These are phyloP conservation scores for Pelagia noctiluca DNA, from an alignment of 30 jellyfish, hydroid and myxozoan genomes.

Conservation along the genomic window DNA sequence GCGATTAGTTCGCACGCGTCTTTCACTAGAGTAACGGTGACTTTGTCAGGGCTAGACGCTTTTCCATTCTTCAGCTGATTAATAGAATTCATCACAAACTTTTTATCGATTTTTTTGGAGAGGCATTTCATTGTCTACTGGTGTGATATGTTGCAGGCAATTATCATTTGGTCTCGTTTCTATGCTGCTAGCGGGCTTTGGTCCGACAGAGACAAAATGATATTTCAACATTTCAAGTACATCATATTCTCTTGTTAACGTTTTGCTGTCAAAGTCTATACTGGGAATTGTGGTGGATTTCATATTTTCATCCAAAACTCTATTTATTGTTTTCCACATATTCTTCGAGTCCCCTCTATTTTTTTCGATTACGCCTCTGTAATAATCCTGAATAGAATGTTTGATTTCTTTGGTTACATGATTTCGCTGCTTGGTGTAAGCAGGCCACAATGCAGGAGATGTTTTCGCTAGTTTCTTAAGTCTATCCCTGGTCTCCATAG, in stretches of 20 bases:
- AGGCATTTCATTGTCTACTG: constrained; percentile 52
- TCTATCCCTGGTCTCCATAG: constrained; percentile 27
- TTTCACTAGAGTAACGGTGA: too few species aligned
- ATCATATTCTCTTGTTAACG: constrained; percentile 26
- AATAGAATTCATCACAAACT: constrained; percentile 30
- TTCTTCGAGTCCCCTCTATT: constrained; percentile 18
- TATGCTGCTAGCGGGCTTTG: constrained; percentile 58
- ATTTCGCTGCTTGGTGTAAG: constrained; percentile 39
- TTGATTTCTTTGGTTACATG: constrained; percentile 4
- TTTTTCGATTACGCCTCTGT: constrained; percentile 5
- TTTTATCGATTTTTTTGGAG: constrained; percentile 37
- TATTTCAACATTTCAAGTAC: constrained; percentile 6
- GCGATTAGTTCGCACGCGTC: too few species aligned
- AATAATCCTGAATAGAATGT: constrained; percentile 32
- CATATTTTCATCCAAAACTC: constrained; percentile 17
- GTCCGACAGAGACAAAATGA: constrained; percentile 48
- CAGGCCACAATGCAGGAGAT: constrained; percentile 35
- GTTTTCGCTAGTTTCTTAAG: constrained; percentile 13
- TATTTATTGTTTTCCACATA: constrained; percentile 34
- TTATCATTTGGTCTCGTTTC: constrained; percentile 67
- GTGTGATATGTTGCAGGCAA: constrained; percentile 67
- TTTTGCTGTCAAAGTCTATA: constrained; percentile 9
- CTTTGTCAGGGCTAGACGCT: too few species aligned
- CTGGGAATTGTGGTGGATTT: constrained; percentile 31
- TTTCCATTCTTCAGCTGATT: too few species aligned